A percentile compares a stretch with the other conserved stretches of the same genome.
Evolutionary conservation across 1,140 invertebrate genomes (phyloP).

Genomic region (Triops cancriformis): DNA sequence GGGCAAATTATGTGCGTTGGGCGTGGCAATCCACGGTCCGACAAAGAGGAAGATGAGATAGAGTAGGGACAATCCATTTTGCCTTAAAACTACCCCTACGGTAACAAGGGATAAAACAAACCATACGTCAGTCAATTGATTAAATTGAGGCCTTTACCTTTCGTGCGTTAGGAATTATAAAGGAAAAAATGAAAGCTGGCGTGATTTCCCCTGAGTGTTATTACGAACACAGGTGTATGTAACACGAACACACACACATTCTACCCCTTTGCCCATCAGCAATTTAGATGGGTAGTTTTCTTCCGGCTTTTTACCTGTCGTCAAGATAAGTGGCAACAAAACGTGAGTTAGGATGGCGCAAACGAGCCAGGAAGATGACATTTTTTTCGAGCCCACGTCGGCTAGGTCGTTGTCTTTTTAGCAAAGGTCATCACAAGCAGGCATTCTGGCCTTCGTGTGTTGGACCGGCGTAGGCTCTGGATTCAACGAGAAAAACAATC

Average conservation of each 20-base stretch:
- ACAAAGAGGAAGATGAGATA: constrained; percentile 7
- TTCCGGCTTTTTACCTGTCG: not conserved
- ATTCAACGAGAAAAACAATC: not conserved
- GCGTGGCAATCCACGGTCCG: not conserved
- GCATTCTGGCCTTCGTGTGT: not conserved
- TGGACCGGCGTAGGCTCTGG: not conserved
- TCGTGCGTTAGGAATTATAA: not conserved
- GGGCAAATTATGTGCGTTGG: constrained; percentile 3
- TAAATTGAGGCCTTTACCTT: not conserved
- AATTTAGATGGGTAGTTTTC: not conserved
- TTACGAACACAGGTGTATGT: not conserved
- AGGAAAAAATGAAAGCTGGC: not conserved
- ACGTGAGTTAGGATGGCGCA: not conserved
- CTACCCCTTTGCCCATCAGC: not conserved
- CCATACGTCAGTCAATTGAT: not conserved
- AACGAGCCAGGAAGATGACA: not conserved
- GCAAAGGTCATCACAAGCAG: not conserved
- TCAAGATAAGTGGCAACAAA: not conserved
- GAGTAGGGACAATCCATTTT: not conserved
- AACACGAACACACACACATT: not conserved
- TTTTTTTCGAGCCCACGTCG: not conserved
- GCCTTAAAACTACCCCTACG: not conserved
- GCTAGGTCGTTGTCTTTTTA: not conserved
- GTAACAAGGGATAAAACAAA: not conserved
- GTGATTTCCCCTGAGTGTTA: not conserved